Evolutionary conservation across 2,888 invertebrate species (phyloP).

Genomic region (Onthophagus sagittarius): DNA sequence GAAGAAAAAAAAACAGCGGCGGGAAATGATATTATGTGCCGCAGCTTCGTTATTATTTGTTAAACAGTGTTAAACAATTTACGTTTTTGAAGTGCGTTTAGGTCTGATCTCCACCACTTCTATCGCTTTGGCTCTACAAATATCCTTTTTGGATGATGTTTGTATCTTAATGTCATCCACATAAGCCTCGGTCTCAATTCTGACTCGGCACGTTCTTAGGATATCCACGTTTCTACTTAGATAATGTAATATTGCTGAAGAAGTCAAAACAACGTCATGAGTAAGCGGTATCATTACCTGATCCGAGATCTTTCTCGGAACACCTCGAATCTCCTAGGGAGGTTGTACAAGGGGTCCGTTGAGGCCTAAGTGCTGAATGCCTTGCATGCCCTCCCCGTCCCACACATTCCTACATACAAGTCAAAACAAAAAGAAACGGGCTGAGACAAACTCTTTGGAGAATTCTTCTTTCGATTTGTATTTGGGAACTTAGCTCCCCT

Average conservation of each 20-base stretch:
- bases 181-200: slow-evolving; percentile 16
- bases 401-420: no score
- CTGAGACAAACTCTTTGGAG: slow-evolving; percentile 26
- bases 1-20: no score
- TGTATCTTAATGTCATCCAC: slow-evolving; percentile 28
- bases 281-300: no score
- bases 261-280: no score
- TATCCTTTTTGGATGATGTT: background rate
- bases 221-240: slow-evolving; percentile 4
- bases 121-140: no score
- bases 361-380: no score
- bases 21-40: slow-evolving; percentile 19
- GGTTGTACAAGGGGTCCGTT: no score
- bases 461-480: slow-evolving; percentile 20
- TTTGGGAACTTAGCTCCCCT: background rate
- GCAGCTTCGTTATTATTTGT: slow-evolving; percentile 16
- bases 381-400: no score
- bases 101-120: no score
- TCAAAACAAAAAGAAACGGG: slow-evolving; percentile 25
- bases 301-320: no score
- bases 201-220: background rate
- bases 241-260: slow-evolving; percentile 21
- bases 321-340: no score
- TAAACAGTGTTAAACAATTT: slow-evolving; percentile 14
- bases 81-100: background rate